Base-by-base conservation (phyloP, 2,888 invertebrate species). In the Spilosoma lubricipeda region DNA sequence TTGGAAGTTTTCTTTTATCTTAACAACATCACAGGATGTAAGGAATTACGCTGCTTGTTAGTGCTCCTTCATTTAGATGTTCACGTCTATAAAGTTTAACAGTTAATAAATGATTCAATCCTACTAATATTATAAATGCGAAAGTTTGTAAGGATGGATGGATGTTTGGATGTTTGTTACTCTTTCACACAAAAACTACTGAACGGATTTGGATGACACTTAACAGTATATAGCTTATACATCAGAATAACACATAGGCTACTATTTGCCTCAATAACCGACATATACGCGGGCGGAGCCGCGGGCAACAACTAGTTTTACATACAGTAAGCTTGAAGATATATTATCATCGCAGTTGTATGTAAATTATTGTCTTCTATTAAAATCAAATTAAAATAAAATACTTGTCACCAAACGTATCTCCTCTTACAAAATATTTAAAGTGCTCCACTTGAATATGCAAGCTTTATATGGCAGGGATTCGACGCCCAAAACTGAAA, bases 401-500 rank as follows among this genome's bases (percentile, higher is more conserved):
- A 73, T 64, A 69, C 52, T 52, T 39, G 64, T 65, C 63, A 45
- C 39, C 20, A 27, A 65, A 9, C 56, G n/a, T 66, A 42, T 52
- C 42, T 56, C 66, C 66, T 70, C 72, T 72, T 30, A 68, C 64
- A 64, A 52, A 63, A 69, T 59, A 65, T 0, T 23, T 45, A 59
- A 66, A 73, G 73, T 52, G 69, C 70, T 59, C 69, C 36, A n/a
- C 70, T 70, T 59, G 56, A 70, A 70, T 59, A 73, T 69, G 69
- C 27, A 42, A 66, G 65, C 67, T 73, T 73, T 66, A 74, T 69
- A 71, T 67, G 66, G 56, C 45, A 33, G 56, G 30, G 67, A 67
- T 52, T 70, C 70, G 67, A 33, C 15, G 80, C 72, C 73, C 74
- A 82, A 64, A 82, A 77, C 72, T 78, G 80, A 87, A 87, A 89